phyloP scores from a whole-genome alignment of 2,888 invertebrate species.

The Eupithecia abbreviata region DNA sequence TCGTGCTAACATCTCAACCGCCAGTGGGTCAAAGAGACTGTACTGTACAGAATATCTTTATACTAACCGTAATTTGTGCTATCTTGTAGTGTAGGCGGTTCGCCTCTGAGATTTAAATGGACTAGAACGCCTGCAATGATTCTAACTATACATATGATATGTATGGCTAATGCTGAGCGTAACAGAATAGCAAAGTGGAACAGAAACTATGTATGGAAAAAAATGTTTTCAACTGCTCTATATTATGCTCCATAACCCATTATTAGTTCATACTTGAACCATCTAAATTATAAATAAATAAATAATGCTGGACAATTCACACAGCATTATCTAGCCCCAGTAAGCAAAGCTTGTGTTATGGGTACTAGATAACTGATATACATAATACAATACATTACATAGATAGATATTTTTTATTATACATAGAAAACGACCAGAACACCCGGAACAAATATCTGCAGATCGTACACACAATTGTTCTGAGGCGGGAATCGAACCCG shows the following conservation, averaged over 20 bases:
- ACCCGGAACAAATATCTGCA: no score
- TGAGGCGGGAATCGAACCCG: no score
- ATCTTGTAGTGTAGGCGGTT: slow-evolving; percentile 41
- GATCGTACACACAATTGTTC: no score
- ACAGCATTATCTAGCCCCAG: no score
- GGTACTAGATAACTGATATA: no score
- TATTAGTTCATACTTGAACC: not conserved
- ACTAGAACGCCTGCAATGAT: slow-evolving; percentile 53
- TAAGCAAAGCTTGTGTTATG: no score
- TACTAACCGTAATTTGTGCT: slow-evolving; percentile 13
- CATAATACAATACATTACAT: no score
- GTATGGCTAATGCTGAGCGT: slow-evolving; percentile 51
- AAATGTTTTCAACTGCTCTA: not conserved
- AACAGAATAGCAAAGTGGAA: not conserved
- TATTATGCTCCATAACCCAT: not conserved
- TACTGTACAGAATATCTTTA: slow-evolving; percentile 8
- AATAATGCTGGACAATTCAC: no score
- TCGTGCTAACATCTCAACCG: slow-evolving; percentile 7
- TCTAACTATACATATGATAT: slow-evolving; percentile 41
- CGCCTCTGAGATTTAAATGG: slow-evolving; percentile 52
- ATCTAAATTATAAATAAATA: no score
- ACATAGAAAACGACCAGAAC: no score
- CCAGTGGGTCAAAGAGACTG: slow-evolving; percentile 19
- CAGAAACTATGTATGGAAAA: not conserved
- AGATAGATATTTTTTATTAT: no score